Evolutionary conservation across 2,888 invertebrate species (phyloP).

Genomic region (Subacronicta megacephala): DNA sequence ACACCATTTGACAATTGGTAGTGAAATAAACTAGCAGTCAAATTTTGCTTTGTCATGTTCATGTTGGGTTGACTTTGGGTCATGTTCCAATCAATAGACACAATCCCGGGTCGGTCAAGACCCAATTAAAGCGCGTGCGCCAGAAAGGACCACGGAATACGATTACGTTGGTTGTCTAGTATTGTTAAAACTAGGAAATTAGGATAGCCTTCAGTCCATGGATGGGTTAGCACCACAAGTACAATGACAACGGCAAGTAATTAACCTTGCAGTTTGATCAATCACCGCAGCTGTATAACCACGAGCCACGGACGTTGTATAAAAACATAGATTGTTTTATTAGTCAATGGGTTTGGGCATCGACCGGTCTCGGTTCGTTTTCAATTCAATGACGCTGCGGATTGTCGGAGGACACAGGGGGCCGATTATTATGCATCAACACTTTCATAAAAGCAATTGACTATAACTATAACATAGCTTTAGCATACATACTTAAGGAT

Average conservation of each 20-base stretch:
- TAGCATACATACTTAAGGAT: neutral
- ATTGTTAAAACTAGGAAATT: too few relatives aligned
- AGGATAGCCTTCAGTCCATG: too few relatives aligned
- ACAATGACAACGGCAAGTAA: too few relatives aligned
- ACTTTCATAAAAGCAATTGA: conserved; percentile 14
- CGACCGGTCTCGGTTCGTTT: conserved; percentile 1
- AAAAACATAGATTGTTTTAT: neutral
- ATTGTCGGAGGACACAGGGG: neutral
- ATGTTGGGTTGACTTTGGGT: too few relatives aligned
- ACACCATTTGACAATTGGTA: neutral
- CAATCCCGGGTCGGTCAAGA: conserved; percentile 6
- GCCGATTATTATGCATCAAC: conserved; percentile 4
- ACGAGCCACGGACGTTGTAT: neutral
- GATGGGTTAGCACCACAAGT: too few relatives aligned
- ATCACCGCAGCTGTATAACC: neutral
- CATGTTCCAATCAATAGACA: conserved; percentile 24
- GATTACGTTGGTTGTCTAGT: neutral
- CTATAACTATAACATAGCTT: too few relatives aligned
- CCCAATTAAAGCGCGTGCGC: neutral
- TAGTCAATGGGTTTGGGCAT: conserved; percentile 1
- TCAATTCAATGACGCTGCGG: conserved; percentile 4
- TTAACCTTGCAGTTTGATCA: neutral
- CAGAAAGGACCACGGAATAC: neutral
- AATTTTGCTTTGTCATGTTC: neutral
- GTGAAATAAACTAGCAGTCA: neutral